Base-by-base conservation (phyloP, 2,888 invertebrate genomes). In the Metopia argyrocephala region DNA sequence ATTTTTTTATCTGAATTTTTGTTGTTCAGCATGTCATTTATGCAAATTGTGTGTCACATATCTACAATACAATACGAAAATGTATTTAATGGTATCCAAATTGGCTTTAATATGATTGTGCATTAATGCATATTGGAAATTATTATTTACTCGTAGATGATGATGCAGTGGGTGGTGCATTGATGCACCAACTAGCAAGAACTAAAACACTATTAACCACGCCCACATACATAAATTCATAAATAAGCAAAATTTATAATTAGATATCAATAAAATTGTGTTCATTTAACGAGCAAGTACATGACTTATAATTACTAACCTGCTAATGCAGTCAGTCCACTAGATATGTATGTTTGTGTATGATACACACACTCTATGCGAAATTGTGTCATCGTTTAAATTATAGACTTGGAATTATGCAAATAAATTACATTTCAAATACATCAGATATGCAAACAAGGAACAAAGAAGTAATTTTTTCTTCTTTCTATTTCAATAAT, bases 41-140 rank as follows among this genome's bases (percentile, higher is more conserved):
- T 78, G 78, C 65, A 78, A 78, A 78, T 78, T 66, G 59, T 71
- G 31, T 71, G 71, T 61, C 71, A 61, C 23, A 46, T 9, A 65
- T 46, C 65, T 38, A 66, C n/a, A n/a, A n/a, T n/a, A n/a, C n/a
- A n/a, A n/a, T n/a, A n/a, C n/a, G n/a, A n/a, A 71, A 78, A 71
- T 71, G 38, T 45, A 54, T 59, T 65, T 54, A 69, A 73, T 74
- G 27, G 54, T 69, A 52, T 73, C 38, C 57, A 66, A 38, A 76
- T 62, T 38, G 52, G 46, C 31, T 68, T 54, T 76, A 80, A 76
- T 73, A 59, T 73, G 57, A 80, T 73, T 80, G 38, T 38, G 73
- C 68, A 31, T 80, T 68, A 80, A 73, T 80, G 73, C 18, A 64
- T 62, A 57, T 73, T 68, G 57, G 68, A 45, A 57, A 62, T 56